A percentile compares a stretch with the other conserved stretches of the same genome.
Conservation (phyloP, 2,888 invertebrate species). For the Acanthopleura granulata region DNA sequence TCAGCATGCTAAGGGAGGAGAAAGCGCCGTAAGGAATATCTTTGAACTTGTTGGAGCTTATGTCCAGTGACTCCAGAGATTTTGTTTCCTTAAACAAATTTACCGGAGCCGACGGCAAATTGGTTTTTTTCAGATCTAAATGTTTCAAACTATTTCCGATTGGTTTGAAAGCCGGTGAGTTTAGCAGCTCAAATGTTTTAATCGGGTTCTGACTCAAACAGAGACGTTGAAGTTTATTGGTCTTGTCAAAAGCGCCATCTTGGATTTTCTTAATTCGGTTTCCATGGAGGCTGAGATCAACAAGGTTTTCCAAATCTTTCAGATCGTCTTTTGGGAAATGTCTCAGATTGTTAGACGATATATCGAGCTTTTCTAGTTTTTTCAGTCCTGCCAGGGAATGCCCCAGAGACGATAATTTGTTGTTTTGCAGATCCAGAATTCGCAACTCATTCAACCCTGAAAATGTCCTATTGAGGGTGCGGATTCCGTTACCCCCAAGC, state of each 20-base stretch:
- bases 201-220: not conserved
- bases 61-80: not conserved
- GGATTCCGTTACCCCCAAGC: not conserved
- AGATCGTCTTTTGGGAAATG: not conserved
- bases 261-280: constrained; percentile 8
- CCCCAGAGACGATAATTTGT: not conserved
- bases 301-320: not conserved
- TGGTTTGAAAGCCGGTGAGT: not conserved
- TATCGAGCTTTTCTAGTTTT: constrained; percentile 8
- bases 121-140: not conserved
- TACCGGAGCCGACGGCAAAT: not conserved
- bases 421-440: not conserved
- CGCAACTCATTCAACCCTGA: not conserved
- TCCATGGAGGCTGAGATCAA: not conserved
- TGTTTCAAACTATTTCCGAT: not conserved
- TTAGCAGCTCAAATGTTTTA: not conserved
- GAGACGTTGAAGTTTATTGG: not conserved
- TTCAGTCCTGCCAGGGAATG: not conserved
- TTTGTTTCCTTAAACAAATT: not conserved
- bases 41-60: not conserved
- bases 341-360: not conserved
- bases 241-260: constrained; percentile 3
- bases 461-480: not conserved
- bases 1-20: not conserved
- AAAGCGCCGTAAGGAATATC: not conserved